Conservation (phyloP, 1,140 invertebrate species). For the Eurosta solidaginis region DNA sequence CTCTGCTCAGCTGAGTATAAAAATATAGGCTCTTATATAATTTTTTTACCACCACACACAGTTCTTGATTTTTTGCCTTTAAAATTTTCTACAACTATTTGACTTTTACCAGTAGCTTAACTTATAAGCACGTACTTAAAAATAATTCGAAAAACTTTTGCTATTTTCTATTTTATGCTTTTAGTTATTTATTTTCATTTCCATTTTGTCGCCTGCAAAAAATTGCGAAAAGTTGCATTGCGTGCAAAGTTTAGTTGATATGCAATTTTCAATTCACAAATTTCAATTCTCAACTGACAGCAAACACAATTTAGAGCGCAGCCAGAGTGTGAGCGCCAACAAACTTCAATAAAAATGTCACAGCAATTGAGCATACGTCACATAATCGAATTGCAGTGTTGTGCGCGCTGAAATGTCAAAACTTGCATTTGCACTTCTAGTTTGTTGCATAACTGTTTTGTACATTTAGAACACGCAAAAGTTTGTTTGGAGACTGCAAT, state of each 20-base stretch:
- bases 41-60: too few species aligned
- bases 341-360: constrained; percentile 23
- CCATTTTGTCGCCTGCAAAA: neutral
- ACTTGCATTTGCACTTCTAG: constrained; percentile 9
- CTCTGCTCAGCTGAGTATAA: too few species aligned
- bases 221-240: constrained; percentile 7
- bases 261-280: neutral
- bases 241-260: neutral
- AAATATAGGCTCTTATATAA: too few species aligned
- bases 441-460: neutral
- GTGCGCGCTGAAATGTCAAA: neutral
- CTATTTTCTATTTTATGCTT: neutral
- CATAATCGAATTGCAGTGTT: constrained; percentile 25
- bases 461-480: too few species aligned
- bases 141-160: neutral
- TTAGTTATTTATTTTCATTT: neutral
- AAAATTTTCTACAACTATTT: too few species aligned
- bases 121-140: neutral
- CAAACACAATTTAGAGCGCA: neutral
- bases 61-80: too few species aligned
- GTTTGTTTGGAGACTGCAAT: constrained; percentile 10
- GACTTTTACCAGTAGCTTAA: neutral
- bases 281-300: neutral
- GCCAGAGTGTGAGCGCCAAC: neutral
- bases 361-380: neutral